Evolutionary conservation across 2,888 invertebrate genomes (phyloP), one percentile per base, ranked within the genome.

Genomic region (Aphrophora alni): DNA sequence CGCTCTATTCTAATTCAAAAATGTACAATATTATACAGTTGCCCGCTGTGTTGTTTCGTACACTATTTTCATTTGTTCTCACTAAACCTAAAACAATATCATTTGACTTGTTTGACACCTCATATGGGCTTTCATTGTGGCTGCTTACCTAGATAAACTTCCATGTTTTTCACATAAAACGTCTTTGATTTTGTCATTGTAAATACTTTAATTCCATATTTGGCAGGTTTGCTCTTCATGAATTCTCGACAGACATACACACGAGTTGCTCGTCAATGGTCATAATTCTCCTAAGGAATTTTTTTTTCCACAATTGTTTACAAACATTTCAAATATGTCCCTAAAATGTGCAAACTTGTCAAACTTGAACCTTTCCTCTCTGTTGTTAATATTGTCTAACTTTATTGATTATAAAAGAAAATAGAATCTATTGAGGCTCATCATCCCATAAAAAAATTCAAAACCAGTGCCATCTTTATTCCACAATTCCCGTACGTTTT

Each of bases 11-110:
- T n/a, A n/a, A n/a, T n/a, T n/a, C n/a, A n/a, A n/a, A n/a, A n/a
- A n/a, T n/a, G n/a, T n/a, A n/a, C n/a, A n/a, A n/a, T n/a, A n/a
- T n/a, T n/a, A n/a, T n/a, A n/a, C n/a, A n/a, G n/a, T n/a, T n/a
- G 26, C 71, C 72, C n/a, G 78, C 72, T 38, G 78, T 78, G 17
- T 71, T 78, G 21, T 78, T 78, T 38, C 72, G 27, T 24, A 28
- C 70, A 25, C 25, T 70, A 17, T 70, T 38, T 14, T 71, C 7
- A 10, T 70, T 71, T 78, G 38, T 70, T 38, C 38, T 70, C 71
- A 27, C 12, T 10, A 78, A 44, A 28, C 72, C 38, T 24, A 70
- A 25, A 5, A 70, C 70, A 14, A 70, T 21, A 70, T 70, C 70
- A n/a, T 25, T 70, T 24, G 70, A 21, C 10, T 12, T 70, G 70